Conservation (phyloP, 2,797 vertebrate species). For the Acanthurus leucopareius region DNA sequence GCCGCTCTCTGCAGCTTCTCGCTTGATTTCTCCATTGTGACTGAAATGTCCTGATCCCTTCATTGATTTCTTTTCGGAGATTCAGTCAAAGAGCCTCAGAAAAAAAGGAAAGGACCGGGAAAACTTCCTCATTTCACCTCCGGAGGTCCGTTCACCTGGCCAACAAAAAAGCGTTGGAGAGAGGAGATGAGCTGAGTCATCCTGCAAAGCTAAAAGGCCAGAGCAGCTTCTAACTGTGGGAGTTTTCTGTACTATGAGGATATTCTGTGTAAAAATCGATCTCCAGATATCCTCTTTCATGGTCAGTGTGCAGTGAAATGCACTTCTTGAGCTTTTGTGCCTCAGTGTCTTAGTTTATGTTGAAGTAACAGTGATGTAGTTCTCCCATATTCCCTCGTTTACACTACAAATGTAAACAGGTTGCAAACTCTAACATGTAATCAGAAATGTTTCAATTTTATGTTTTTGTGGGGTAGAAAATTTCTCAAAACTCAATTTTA, state of each 20-base stretch:
- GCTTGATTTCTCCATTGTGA: constrained; percentile 13
- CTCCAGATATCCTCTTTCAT: constrained; percentile 35
- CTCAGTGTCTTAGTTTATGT: neutral
- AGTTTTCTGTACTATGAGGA: constrained; percentile 20
- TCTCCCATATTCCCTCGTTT: neutral
- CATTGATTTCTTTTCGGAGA: constrained; percentile 61
- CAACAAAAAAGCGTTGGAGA: constrained; percentile 20
- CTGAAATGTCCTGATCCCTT: constrained; percentile 23
- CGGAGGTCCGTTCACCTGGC: constrained; percentile 20
- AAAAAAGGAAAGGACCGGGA: constrained; percentile 7
- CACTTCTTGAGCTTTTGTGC: neutral
- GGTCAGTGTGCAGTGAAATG: constrained; percentile 4
- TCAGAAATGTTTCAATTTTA: constrained; percentile 15
- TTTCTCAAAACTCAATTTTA: neutral
- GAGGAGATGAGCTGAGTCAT: constrained; percentile 44
- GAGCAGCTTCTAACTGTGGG: constrained; percentile 18
- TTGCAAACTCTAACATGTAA: neutral
- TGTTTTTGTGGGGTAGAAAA: constrained; percentile 25
- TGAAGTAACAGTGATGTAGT: neutral
- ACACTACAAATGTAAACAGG: neutral
- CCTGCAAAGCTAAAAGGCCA: constrained; percentile 26
- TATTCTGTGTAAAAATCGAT: constrained; percentile 31
- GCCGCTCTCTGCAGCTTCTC: neutral
- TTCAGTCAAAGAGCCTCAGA: constrained; percentile 1
- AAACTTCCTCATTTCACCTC: constrained; percentile 37